Evolutionary conservation across 2,888 invertebrate species (phyloP).

Genomic region (Scelioninae gen. 1): DNA sequence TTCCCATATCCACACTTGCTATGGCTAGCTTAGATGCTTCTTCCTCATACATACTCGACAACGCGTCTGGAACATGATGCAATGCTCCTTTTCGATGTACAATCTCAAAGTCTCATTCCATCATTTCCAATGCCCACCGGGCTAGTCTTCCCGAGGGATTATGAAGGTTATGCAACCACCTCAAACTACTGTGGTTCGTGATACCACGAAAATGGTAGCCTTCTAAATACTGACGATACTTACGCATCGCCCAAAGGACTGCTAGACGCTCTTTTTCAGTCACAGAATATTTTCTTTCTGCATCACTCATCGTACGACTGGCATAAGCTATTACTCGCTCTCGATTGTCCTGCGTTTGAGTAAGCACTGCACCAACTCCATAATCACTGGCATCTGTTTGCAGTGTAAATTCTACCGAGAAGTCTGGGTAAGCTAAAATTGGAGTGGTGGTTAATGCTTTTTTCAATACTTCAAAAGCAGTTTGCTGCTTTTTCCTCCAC

Average conservation of each 20-base stretch:
- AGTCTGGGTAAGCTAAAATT: slow-evolving; percentile 38
- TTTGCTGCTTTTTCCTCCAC: slow-evolving; percentile 40
- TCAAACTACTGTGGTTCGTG: slow-evolving; percentile 51
- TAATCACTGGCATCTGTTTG: slow-evolving; percentile 53
- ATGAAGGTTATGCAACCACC: slow-evolving; percentile 52
- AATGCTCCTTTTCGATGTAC: no score
- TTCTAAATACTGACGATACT: slow-evolving; percentile 64
- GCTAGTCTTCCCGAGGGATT: slow-evolving; percentile 53
- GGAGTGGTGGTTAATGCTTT: slow-evolving; percentile 4
- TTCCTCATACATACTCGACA: slow-evolving; percentile 57
- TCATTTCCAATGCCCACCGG: slow-evolving; percentile 71
- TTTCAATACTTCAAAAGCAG: not conserved
- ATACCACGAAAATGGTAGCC: slow-evolving; percentile 57
- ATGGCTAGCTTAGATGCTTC: not conserved
- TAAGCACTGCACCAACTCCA: slow-evolving; percentile 33
- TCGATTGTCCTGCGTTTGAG: slow-evolving; percentile 26
- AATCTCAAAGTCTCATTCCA: no score
- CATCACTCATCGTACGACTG: slow-evolving; percentile 25
- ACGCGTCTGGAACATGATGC: slow-evolving; percentile 62
- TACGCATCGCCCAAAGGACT: slow-evolving; percentile 38
- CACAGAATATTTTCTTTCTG: slow-evolving; percentile 42
- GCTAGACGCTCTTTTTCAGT: slow-evolving; percentile 61
- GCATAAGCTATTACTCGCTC: slow-evolving; percentile 45
- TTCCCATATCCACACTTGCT: not conserved
- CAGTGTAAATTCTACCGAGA: slow-evolving; percentile 16